Percentiles rank a stretch among this genome's conserved stretches.
These are phyloP conservation scores for Athene cunicularia DNA, from an alignment of 2,113 vertebrate genomes.

Conservation along the genomic window DNA sequence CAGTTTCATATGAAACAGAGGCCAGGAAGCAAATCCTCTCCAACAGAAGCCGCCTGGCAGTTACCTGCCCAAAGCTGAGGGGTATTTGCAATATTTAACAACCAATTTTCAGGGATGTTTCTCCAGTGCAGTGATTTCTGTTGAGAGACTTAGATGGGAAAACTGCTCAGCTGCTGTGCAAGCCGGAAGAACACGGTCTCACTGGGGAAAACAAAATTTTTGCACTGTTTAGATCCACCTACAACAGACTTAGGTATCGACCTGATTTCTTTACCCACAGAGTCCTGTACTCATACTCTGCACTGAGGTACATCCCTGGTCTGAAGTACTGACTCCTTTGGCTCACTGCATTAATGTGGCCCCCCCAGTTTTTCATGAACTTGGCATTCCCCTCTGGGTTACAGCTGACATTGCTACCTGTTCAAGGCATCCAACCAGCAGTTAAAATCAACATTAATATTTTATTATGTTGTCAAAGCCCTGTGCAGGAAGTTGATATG, in stretches of 20 bases:
- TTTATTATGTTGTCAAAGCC: not conserved
- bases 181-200: not conserved
- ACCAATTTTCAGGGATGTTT: not conserved
- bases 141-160: accelerated
- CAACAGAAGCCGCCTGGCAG: accelerated
- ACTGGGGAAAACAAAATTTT: accelerated
- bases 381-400: not conserved
- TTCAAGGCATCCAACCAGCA: not conserved
- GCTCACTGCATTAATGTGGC: too few species aligned
- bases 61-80: accelerated
- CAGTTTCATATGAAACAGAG: not conserved
- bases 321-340: accelerated
- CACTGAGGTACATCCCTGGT: not conserved
- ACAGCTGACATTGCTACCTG: not conserved
- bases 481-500: not conserved
- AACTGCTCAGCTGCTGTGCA: not conserved
- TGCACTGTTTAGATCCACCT: not conserved
- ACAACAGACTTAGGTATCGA: not conserved
- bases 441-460: not conserved
- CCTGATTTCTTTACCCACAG: not conserved
- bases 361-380: not conserved
- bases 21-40: not conserved
- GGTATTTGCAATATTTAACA: not conserved
- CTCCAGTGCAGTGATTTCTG: not conserved
- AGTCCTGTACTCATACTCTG: not conserved